Evolutionary conservation across 2,797 vertebrate species (phyloP).

Genomic region (Pachyuromys duprasi): DNA sequence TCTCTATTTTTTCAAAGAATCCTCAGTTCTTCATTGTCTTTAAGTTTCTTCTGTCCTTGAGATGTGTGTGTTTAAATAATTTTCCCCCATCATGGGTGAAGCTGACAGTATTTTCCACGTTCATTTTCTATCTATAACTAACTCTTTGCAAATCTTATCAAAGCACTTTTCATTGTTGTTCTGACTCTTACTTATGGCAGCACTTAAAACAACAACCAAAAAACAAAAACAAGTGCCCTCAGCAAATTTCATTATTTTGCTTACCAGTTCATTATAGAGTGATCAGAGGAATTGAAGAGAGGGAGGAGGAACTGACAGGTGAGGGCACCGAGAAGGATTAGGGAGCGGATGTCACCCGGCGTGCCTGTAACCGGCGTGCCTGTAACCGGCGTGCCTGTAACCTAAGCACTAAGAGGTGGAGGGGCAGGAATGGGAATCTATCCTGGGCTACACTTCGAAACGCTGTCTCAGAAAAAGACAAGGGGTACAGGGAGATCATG

Average conservation of each 20-base stretch:
- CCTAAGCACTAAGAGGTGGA: background rate
- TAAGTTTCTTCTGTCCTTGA: conserved; percentile 50
- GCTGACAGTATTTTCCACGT: conserved; percentile 70
- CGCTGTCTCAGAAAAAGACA: background rate
- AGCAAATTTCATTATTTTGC: conserved; percentile 79
- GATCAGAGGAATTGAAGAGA: conserved; percentile 82
- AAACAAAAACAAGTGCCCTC: conserved; percentile 71
- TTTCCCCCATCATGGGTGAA: conserved; percentile 29
- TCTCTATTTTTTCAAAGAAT: conserved; percentile 42
- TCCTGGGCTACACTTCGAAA: background rate
- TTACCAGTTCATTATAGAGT: conserved; percentile 81
- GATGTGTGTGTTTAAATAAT: conserved; percentile 67
- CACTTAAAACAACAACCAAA: conserved; percentile 23
- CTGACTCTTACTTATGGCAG: conserved; percentile 77
- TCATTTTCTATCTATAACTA: conserved; percentile 77
- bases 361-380: too few species aligned
- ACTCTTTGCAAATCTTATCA: conserved; percentile 70
- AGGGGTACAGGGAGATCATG: background rate
- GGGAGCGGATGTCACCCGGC: conserved; percentile 27
- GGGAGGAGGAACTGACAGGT: conserved; percentile 85
- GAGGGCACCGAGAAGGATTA: conserved; percentile 74
- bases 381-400: background rate
- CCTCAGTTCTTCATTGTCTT: conserved; percentile 59
- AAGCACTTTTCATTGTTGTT: conserved; percentile 76
- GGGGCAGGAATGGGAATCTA: background rate